Base-by-base conservation (phyloP, 2,113 vertebrate species). In the Crotophaga sulcirostris region DNA sequence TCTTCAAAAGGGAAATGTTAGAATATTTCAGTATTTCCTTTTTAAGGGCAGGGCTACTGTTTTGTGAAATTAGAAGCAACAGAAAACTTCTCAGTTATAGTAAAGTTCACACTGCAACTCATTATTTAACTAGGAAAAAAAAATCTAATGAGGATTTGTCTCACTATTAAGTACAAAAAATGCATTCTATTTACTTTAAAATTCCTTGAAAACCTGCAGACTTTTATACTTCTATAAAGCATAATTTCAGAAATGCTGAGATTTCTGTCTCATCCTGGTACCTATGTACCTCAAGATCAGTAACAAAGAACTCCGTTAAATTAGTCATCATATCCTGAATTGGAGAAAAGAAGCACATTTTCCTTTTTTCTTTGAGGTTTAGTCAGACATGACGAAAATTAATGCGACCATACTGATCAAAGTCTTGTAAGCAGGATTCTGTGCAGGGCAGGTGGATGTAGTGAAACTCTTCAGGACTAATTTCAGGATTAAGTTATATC, bases 391-490 rank as follows among this genome's bases (percentile, higher is more conserved):
- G 7, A 55, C 31, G 21, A 89, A 89, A 89, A 51, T 29, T 3
- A 67, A 55, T 36, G n/a, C 1, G 1, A 76, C 20, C 17, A 23
- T 0, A 0, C 11, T 58, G 13, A 33, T 17, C 33, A 72, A 45
- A 12, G 11, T 66, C 17, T 66, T 28, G 34, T 49, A 44, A n/a
- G 40, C 8, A 75, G 36, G 0, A n/a, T 40, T 69, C 26, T 78
- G 9, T 36, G 5, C 19, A 16, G 47, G 17, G 10, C 25, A 87
- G 25, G 8, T 51, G 23, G 20, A 26, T 63, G 12, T 10, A 33
- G 16, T 24, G 25, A 9, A 88, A 54, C 8, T 24, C 34, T 45
- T 81, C 17, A 58, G 82, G 12, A 38, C 3, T 60, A 13, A 69
- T 76, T 76, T 80, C 28, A 66, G 14, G 51, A 90, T 19, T 52